phyloP scores from a whole-genome alignment of 1,140 invertebrate species.

The Monochamus saltuarius region DNA sequence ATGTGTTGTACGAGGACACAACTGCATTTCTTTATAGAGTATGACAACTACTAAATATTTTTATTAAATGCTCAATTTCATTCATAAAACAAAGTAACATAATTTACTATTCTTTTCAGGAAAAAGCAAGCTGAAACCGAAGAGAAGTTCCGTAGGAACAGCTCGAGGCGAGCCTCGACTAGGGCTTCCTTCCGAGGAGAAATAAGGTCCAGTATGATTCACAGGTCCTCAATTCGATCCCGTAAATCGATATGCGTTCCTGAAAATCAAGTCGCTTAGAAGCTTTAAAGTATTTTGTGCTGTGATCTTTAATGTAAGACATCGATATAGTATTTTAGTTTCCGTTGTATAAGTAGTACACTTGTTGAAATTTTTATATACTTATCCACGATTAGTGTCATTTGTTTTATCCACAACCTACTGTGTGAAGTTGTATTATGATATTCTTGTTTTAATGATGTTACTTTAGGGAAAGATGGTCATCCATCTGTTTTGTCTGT shows the following conservation, averaged over 20 bases:
- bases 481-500: constrained; percentile 1
- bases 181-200: constrained; percentile 66
- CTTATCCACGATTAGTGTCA: neutral
- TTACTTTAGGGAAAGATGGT: neutral
- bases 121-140: constrained; percentile 45
- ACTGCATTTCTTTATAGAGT: no score
- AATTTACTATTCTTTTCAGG: constrained; percentile 32
- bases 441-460: neutral
- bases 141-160: constrained; percentile 44
- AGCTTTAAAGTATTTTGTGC: neutral
- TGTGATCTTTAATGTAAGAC: neutral
- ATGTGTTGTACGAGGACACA: no score
- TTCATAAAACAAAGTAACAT: neutral
- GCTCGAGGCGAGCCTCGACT: constrained; percentile 54
- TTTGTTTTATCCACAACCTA: neutral
- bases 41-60: no score
- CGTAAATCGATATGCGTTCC: constrained; percentile 28
- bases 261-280: constrained; percentile 21
- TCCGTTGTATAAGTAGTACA: no score
- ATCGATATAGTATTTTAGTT: no score
- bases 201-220: constrained; percentile 66
- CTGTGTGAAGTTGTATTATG: neutral
- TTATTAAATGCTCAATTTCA: neutral
- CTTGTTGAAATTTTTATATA: neutral
- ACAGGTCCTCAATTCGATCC: constrained; percentile 45